Percentiles rank a stretch among this genome's conserved stretches.
Conservation (phyloP, 2,888 invertebrate species). For the Cinara cedri region DNA sequence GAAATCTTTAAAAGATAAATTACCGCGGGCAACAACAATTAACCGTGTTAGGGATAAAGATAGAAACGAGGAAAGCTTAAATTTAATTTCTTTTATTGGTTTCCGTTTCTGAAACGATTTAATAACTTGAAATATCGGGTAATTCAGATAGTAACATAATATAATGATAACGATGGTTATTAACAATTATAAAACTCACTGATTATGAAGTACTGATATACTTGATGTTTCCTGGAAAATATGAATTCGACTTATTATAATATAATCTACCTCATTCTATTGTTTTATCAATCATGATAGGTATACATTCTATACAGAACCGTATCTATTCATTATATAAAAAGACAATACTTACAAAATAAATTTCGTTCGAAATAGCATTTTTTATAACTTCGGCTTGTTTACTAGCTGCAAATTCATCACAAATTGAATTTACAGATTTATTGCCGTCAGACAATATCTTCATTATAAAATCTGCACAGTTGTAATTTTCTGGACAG, state of each 20-base stretch:
- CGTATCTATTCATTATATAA: constrained; percentile 6
- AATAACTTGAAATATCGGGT: too few species aligned
- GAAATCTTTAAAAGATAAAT: too few species aligned
- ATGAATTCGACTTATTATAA: neutral
- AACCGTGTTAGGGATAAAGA: too few species aligned
- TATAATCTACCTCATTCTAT: neutral
- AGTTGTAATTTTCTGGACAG: constrained; percentile 84
- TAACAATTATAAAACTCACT: constrained; percentile 20
- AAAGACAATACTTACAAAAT: constrained; percentile 33
- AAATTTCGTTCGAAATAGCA: constrained; percentile 55
- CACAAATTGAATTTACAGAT: constrained; percentile 77
- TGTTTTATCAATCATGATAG: neutral
- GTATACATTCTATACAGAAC: neutral
- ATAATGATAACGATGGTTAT: too few species aligned
- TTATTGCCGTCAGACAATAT: constrained; percentile 77
- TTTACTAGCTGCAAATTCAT: constrained; percentile 78
- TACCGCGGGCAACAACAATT: too few species aligned
- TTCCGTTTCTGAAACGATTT: too few species aligned
- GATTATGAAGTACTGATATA: constrained; percentile 20
- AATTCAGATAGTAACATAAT: too few species aligned
- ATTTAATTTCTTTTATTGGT: too few species aligned
- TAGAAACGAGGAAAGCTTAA: too few species aligned
- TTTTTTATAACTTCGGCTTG: constrained; percentile 75
- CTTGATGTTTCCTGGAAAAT: constrained; percentile 39
- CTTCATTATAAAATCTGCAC: constrained; percentile 88